Evolutionary conservation across 1,140 invertebrate genomes (phyloP).

Genomic region (Drosophila seguyi): DNA sequence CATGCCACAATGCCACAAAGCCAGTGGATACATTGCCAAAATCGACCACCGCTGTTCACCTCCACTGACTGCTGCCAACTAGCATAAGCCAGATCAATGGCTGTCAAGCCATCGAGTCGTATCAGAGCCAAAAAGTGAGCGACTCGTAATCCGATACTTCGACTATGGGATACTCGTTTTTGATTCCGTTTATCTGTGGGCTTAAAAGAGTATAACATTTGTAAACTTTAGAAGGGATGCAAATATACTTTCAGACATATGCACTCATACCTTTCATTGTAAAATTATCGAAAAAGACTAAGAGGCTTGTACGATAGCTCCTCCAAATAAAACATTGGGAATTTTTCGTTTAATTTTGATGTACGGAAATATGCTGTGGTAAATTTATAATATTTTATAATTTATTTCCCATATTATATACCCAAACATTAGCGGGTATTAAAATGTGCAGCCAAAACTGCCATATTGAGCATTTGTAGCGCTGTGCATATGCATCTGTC

Average conservation of each 20-base stretch:
- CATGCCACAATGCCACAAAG: constrained; percentile 34
- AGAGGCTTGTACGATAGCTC: too few relatives aligned
- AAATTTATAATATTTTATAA: too few relatives aligned
- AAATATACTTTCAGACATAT: neutral
- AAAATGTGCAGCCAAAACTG: constrained; percentile 57
- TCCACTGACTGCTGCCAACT: constrained; percentile 49
- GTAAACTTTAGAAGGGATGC: too few relatives aligned
- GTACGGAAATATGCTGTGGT: too few relatives aligned
- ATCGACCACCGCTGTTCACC: constrained; percentile 40
- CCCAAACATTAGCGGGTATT: constrained; percentile 1
- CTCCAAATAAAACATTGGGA: too few relatives aligned
- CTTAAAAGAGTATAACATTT: too few relatives aligned
- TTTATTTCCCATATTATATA: neutral
- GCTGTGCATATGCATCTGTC: constrained; percentile 22
- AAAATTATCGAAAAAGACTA: too few relatives aligned
- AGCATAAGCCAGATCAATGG: constrained; percentile 66
- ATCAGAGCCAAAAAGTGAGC: constrained; percentile 33
- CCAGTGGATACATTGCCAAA: constrained; percentile 45
- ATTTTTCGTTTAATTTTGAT: too few relatives aligned
- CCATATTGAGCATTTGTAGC: constrained; percentile 45
- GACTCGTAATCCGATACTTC: neutral
- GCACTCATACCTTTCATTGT: too few relatives aligned
- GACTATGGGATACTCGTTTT: constrained; percentile 12
- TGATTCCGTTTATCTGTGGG: neutral
- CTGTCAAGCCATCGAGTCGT: constrained; percentile 53